Conservation (phyloP, 2,888 invertebrate species). For the Coelinius sp. region DNA sequence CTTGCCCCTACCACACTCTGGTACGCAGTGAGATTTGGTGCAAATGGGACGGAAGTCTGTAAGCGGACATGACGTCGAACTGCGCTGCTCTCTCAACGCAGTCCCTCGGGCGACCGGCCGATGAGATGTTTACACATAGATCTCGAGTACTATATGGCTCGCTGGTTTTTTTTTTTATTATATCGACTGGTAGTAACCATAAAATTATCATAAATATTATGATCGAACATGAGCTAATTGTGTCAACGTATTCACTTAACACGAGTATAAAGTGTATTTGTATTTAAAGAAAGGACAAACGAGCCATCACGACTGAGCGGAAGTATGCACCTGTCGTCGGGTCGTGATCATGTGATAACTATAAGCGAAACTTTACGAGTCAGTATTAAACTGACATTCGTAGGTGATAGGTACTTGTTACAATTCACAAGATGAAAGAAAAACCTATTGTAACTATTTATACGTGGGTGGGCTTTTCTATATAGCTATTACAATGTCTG, state of each 20-base stretch:
- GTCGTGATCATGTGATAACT: conserved; percentile 34
- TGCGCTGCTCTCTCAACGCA: too few species aligned
- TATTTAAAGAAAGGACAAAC: conserved; percentile 24
- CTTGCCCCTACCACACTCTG: too few species aligned
- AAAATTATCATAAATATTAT: neutral
- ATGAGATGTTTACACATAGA: too few species aligned
- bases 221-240: neutral
- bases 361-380: conserved; percentile 27
- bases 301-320: conserved; percentile 29
- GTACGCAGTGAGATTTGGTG: too few species aligned
- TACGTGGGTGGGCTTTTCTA: conserved; percentile 55
- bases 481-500: neutral
- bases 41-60: too few species aligned
- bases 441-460: conserved; percentile 42
- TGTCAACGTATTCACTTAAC: neutral
- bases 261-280: neutral
- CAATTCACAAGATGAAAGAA: conserved; percentile 55
- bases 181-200: too few species aligned
- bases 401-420: conserved; percentile 57
- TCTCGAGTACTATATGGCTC: neutral
- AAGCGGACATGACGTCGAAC: too few species aligned
- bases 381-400: conserved; percentile 28
- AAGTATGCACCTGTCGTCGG: conserved; percentile 46
- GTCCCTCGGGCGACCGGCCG: too few species aligned
- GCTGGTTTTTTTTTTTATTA: too few species aligned